phyloP scores from a whole-genome alignment of 2,113 vertebrate species.

The Ictalurus punctatus region DNA sequence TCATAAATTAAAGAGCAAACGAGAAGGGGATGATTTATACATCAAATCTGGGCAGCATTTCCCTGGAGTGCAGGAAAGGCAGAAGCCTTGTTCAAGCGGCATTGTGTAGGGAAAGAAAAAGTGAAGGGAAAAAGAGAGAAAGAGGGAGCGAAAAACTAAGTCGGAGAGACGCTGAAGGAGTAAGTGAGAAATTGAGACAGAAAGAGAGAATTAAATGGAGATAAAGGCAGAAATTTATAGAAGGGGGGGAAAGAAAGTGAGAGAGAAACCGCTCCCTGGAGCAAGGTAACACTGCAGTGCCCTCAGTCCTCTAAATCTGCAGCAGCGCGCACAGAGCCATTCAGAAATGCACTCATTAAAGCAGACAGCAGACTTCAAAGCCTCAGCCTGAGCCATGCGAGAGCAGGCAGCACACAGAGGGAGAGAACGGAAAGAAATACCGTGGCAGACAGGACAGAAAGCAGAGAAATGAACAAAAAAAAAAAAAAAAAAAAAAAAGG shows the following conservation, averaged over 20 bases:
- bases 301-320: conserved; percentile 32
- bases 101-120: background rate
- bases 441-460: background rate
- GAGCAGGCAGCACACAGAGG: conserved; percentile 26
- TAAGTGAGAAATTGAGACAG: background rate
- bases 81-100: conserved; percentile 21
- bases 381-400: conserved; percentile 28
- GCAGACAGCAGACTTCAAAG: conserved; percentile 65
- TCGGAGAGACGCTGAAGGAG: background rate
- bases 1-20: conserved; percentile 54
- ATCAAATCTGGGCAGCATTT: conserved; percentile 43
- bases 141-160: background rate
- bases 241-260: background rate
- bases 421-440: conserved; percentile 19
- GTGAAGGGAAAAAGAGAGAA: background rate
- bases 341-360: conserved; percentile 68
- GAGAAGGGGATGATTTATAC: conserved; percentile 53
- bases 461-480: conserved; percentile 13
- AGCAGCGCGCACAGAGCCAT: conserved; percentile 27
- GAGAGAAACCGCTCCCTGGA: conserved; percentile 19
- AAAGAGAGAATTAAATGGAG: conserved; percentile 12
- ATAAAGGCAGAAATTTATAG: conserved; percentile 1
- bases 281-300: conserved; percentile 26
- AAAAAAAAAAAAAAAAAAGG: conserved; percentile 24
- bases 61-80: conserved; percentile 29